These are phyloP conservation scores for Pygoscelis adeliae DNA, from an alignment of 2,113 vertebrate genomes.

Conservation along the genomic window DNA sequence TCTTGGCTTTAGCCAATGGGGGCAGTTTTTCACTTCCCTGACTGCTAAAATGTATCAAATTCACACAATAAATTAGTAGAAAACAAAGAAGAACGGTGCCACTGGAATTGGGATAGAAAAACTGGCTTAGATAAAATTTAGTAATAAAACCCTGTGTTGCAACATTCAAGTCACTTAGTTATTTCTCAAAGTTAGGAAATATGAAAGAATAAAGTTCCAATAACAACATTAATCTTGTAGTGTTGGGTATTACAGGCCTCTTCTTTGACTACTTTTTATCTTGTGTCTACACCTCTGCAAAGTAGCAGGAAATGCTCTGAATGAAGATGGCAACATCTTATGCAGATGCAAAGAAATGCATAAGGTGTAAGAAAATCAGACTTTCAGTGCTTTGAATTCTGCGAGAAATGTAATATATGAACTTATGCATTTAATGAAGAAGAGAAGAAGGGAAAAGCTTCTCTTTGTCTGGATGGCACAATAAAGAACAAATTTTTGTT, in stretches of 20 bases:
- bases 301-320: neutral
- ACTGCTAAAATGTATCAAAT: constrained; percentile 48
- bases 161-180: neutral
- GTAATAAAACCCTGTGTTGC: neutral
- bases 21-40: constrained; percentile 4
- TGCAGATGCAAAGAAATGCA: neutral
- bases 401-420: neutral
- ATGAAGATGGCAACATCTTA: neutral
- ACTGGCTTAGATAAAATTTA: neutral
- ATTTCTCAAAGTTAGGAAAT: neutral
- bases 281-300: neutral
- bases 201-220: neutral
- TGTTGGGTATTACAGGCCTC: neutral
- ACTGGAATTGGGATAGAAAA: neutral
- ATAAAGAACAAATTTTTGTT: neutral
- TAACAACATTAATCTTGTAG: neutral
- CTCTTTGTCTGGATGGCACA: neutral
- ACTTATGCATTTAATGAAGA: neutral
- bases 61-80: constrained; percentile 2
- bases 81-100: neutral
- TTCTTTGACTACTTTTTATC: neutral
- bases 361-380: neutral
- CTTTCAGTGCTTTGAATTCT: neutral
- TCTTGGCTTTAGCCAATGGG: constrained; percentile 28
- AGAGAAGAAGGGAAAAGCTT: neutral